phyloP scores from a whole-genome alignment of 2,888 invertebrate species.

The Heterodera filipjevi region DNA sequence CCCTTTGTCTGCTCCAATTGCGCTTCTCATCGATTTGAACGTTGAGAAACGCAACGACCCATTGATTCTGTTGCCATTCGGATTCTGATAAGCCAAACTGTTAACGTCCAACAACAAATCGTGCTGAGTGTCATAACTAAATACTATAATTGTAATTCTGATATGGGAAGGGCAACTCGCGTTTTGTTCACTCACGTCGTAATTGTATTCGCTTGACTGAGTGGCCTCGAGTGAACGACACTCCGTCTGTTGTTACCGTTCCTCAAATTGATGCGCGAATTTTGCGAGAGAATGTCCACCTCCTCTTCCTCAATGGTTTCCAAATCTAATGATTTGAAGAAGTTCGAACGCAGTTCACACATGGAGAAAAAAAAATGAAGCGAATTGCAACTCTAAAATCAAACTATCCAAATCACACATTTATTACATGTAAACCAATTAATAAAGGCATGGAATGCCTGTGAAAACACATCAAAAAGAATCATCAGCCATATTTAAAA shows the following conservation, averaged over 20 bases:
- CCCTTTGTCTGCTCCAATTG: background rate
- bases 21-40: background rate
- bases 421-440: too few species aligned
- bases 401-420: too few species aligned
- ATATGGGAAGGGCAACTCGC: too few species aligned
- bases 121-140: slow-evolving; percentile 24
- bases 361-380: background rate
- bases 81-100: slow-evolving; percentile 12
- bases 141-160: too few species aligned
- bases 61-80: background rate
- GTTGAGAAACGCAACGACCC: background rate
- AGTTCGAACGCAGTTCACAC: background rate
- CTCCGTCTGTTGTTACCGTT: background rate
- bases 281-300: slow-evolving; percentile 19
- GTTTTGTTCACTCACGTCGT: slow-evolving; percentile 16
- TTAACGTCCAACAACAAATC: slow-evolving; percentile 15
- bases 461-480: too few species aligned
- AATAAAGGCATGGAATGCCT: too few species aligned
- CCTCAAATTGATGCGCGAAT: slow-evolving; percentile 23
- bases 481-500: too few species aligned
- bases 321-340: slow-evolving; percentile 21
- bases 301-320: slow-evolving; percentile 30
- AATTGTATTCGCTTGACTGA: slow-evolving; percentile 26
- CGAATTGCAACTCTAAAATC: too few species aligned
- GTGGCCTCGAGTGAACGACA: background rate